Conservation (phyloP, 1,140 invertebrate genomes). For the Drosophila cardini region DNA sequence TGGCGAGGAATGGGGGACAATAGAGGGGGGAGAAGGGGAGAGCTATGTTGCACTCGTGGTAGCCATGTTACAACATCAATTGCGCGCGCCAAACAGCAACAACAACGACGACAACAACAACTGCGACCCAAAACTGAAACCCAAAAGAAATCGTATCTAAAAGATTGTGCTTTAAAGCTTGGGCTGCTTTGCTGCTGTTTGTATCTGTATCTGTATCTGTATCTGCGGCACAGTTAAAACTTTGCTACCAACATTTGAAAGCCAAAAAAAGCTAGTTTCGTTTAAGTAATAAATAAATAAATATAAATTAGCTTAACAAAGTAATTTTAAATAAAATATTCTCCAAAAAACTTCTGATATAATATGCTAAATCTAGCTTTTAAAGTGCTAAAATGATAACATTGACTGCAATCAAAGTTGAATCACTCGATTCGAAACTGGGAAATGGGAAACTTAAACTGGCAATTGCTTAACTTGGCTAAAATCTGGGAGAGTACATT, state of each 20-base stretch:
- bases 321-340: too few relatives aligned
- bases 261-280: too few relatives aligned
- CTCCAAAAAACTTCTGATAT: too few relatives aligned
- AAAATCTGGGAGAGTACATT: conserved; percentile 13
- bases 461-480: conserved; percentile 34
- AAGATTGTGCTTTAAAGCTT: conserved; percentile 60
- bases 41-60: conserved; percentile 76
- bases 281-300: too few relatives aligned
- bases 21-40: conserved; percentile 25
- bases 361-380: too few relatives aligned
- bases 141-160: conserved; percentile 78
- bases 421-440: conserved; percentile 30
- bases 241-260: conserved; percentile 21
- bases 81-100: conserved; percentile 75
- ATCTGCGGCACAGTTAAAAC: conserved; percentile 10
- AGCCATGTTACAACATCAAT: conserved; percentile 82
- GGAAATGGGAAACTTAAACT: neutral
- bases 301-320: too few relatives aligned
- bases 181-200: conserved; percentile 22
- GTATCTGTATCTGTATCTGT: conserved; percentile 45
- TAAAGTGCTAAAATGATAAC: conserved; percentile 15
- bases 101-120: conserved; percentile 48
- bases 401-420: conserved; percentile 26
- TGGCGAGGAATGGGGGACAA: conserved; percentile 3
- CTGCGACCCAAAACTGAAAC: conserved; percentile 55